Base-by-base conservation (phyloP, 2,888 invertebrate genomes). In the Sphaerophoria taeniata region DNA sequence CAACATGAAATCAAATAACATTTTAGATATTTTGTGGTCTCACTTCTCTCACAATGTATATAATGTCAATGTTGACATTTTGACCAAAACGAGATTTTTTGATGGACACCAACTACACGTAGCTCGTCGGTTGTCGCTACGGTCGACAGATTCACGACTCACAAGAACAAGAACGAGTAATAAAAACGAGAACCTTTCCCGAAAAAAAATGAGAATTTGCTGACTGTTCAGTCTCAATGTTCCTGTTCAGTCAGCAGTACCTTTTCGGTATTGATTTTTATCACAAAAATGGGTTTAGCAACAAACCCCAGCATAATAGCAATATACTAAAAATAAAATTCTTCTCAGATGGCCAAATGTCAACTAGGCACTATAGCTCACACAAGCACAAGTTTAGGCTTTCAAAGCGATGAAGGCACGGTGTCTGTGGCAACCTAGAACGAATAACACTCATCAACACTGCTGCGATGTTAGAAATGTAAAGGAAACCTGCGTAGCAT, bases 201-300 rank as follows among this genome's bases (percentile, higher is more conserved):
- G 9, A 43, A 11, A 43, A 11, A 39, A 7, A 1, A 39, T 6
- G 16, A 65, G 49, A 63, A 61, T 45, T 11, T 58, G 16, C 34
- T 43, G 43, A 63, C 33, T 63, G 33, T 34, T 14, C 14, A 9
- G 3, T 33, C 39, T 24, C 24, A 24, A 2, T 39, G 39, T 39
- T 39, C 39, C 9, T 39, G 39, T 6, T 39, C 9, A 7, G 39
- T 14, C 47, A 9, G 16, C 34, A 53, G 67, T 67, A 67, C 67
- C 49, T 67, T 67, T 53, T 39, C 53, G 53, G 53, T 67, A 67
- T 67, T 67, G 67, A 67, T 67, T 67, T 67, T 67, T 67, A 67
- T 67, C 67, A 67, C 67, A 67, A 67, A 53, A 53, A 39, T 24
- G 67, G 51, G 53, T 67, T 51, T 53, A 67, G 67, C 67, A 67